Base-by-base conservation (phyloP, 53 echinoderm and acorn worm genomes). In the Apostichopus leukothele region DNA sequence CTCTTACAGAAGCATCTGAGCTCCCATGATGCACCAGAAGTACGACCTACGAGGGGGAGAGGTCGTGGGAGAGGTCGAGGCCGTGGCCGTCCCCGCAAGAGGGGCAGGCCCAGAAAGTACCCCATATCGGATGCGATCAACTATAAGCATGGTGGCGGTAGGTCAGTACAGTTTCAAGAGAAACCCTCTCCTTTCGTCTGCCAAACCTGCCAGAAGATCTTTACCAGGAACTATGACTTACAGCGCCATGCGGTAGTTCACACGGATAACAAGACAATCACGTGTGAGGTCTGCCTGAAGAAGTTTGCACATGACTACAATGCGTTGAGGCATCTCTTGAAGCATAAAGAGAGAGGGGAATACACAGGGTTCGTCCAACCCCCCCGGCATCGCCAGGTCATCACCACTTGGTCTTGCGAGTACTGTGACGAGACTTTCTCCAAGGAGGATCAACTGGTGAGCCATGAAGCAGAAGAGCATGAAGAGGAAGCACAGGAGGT, bases 221-320 rank as follows among this genome's bases (percentile, higher is more conserved):
- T 96, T 89, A 91, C 95, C 2, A 86, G 97, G 53, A 88, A 92
- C 60, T 96, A 96, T 86, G 92, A 95, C 76, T 83, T 96, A 60
- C 95, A 95, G 84, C 92, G 97, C 11, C 97, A 96, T 61, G 83
- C 94, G 57, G 93, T 95, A n/a, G 93, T 95, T 91, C 97, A 96
- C 76, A 93, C 95, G 1, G 97, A 95, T 1, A 95, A 96, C 90
- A 96, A 96, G 85, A 96, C 93, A 26, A 95, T 95, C 91, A 95
- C 93, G 19, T 96, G 97, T 39, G 91, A 93, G 57, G 88, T 96
- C 39, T 96, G 97, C 84, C 89, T 95, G 50, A 96, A 96, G 90
- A 91, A 92, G 7, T 96, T 96, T 91, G 93, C 97, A 19, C 97
- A 96, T 67, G 91, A 92, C 12, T 95, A 96, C 89, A 96, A 96